Evolutionary conservation across 2,113 vertebrate species (phyloP), one percentile per base, ranked within the genome.

Genomic region (Xiphias gladius): DNA sequence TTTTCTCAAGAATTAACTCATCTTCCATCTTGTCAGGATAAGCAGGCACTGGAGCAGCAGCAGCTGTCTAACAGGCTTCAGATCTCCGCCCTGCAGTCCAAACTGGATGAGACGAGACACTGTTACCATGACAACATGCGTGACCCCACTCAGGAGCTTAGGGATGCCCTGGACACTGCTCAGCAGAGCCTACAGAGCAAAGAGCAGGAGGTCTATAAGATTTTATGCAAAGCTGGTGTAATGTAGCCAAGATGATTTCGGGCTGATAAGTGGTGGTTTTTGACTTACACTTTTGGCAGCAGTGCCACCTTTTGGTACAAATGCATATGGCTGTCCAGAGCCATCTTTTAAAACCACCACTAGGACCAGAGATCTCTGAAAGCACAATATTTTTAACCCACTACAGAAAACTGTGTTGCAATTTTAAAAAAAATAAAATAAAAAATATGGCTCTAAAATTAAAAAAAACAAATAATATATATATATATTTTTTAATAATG

Each of bases 71-170:
- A 96, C 89, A 93, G 96, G 64, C 95, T 97, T 24, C 97, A 96
- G 86, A 96, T 96, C 68, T 97, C 98, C 2, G 94, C 96, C 2
- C 88, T 97, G 22, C 97, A 97, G 85, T 96, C 97, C 8, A 96
- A 96, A 63, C 59, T 96, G 59, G 96, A 97, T 71, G 97, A 97
- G 92, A 94, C 93, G 0, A 94, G 91, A 48, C 95, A 96, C 82
- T 93, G 93, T 43, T 84, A 96, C 62, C 94, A 94, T 9, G 94
- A 94, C 3, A 69, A 86, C 48, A 39, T 19, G 0, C 64, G 59
- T 57, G 90, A 95, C n/a, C 91, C 94, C 0, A 86, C 57, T 1
- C 89, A 93, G 74, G 92, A 93, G 80, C 88, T 96, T 2, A 94
- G 93, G 62, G 94, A 95, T 48, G 96, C 95, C 37, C 81, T 96